These are phyloP conservation scores for Trachymyrmex cornetzi DNA, from an alignment of 1,140 invertebrate species.

Conservation along the genomic window DNA sequence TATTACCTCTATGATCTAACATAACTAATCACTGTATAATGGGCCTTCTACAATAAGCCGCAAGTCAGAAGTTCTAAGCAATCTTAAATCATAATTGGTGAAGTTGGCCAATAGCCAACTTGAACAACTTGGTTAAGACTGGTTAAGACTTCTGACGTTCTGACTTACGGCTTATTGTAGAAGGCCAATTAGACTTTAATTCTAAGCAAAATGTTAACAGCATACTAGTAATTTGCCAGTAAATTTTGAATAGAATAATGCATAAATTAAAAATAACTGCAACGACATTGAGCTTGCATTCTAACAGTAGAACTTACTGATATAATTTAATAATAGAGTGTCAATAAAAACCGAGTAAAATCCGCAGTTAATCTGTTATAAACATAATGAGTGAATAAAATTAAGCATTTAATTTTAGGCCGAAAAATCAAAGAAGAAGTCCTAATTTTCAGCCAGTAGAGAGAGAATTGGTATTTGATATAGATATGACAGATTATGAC, in stretches of 20 bases:
- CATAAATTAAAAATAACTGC: too few relatives aligned
- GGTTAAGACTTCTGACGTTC: too few relatives aligned
- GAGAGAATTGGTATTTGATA: constrained; percentile 99
- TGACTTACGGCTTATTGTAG: too few relatives aligned
- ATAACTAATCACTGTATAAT: background rate
- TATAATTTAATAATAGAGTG: background rate
- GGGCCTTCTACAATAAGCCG: too few relatives aligned
- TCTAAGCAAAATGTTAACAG: background rate
- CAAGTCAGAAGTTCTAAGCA: too few relatives aligned
- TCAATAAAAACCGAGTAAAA: background rate
- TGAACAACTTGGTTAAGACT: too few relatives aligned
- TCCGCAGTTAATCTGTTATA: background rate
- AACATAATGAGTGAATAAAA: background rate
- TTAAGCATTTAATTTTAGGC: constrained; percentile 70
- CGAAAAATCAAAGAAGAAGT: constrained; percentile 79
- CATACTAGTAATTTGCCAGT: background rate
- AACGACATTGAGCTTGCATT: background rate
- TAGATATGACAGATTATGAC: constrained; percentile 99
- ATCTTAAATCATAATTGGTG: too few relatives aligned
- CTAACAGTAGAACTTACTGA: background rate
- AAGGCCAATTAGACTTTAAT: background rate
- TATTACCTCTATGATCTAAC: background rate
- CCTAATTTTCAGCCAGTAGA: constrained; percentile 87
- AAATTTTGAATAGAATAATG: background rate
- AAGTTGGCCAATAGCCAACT: too few relatives aligned